Base-by-base conservation (phyloP, 2,113 vertebrate species). In the Neotragus moschatus region DNA sequence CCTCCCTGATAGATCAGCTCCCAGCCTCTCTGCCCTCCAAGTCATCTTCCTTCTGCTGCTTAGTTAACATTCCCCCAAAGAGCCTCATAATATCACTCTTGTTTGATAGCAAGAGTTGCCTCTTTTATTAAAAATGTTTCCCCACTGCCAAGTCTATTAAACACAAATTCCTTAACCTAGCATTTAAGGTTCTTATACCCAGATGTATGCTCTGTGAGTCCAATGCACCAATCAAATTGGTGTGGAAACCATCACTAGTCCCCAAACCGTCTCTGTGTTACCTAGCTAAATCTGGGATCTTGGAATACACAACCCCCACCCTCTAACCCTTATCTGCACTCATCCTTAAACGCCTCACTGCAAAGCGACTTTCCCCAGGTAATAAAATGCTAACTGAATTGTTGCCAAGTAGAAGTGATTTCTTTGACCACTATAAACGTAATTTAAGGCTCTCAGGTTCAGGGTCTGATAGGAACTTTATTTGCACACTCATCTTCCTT, bases 101-200 rank as follows among this genome's bases (percentile, higher is more conserved):
- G 73, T 89, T 13, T 77, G 66, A 61, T 2, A 1, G 1, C 51
- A 16, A 70, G 36, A 16, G 39, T 61, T 56, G 15, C 84, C 70
- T 84, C 77, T 63, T 13, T 21, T 88, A 70, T 70, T 79, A 73
- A 79, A 86, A 61, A 84, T 73, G 70, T 16, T 45, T 43, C 79
- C 91, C 51, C 58, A 12, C 56, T 25, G 91, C 66, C 88, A 95
- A 58, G 45, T 94, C 81, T 23, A 13, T 36, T 26, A 82, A 84
- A 92, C 11, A 26, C 16, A 43, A 36, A 47, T 45, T 81, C 86
- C 96, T 93, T 49, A 73, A 82, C 6, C 45, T 43, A 56, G 53
- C 87, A 51, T 15, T 39, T 66, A n/a, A 88, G 77, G 56, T 28
- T 73, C 60, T 82, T 25, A 0, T 28, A 28, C 77, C 61, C 58